Evolutionary conservation across 2,113 vertebrate genomes (phyloP).

Genomic region (Chitala chitala): DNA sequence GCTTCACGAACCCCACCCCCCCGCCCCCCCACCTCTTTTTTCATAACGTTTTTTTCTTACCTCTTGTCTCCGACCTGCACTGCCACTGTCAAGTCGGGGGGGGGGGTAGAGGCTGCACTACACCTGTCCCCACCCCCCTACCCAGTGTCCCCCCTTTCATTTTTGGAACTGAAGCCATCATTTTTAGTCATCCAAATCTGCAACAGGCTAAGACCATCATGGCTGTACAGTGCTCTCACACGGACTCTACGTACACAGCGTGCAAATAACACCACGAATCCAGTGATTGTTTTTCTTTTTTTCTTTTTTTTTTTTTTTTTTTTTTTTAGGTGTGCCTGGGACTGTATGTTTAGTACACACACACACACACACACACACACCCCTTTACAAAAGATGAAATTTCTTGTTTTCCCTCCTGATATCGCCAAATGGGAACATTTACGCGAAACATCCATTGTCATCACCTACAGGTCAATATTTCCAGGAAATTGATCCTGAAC

Average conservation of each 20-base stretch:
- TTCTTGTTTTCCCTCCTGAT: too few species aligned
- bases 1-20: too few species aligned
- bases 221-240: conserved; percentile 42
- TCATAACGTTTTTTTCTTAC: not conserved
- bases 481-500: not conserved
- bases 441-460: too few species aligned
- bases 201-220: conserved; percentile 49
- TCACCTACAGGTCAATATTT: not conserved
- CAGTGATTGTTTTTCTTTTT: too few species aligned
- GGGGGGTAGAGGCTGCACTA: conserved; percentile 23
- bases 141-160: conserved; percentile 34
- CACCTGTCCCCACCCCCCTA: not conserved
- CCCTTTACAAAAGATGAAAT: too few species aligned
- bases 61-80: conserved; percentile 54
- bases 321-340: not conserved
- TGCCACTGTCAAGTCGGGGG: conserved; percentile 57
- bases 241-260: conserved; percentile 40
- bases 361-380: too few species aligned
- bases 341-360: not conserved
- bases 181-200: conserved; percentile 54
- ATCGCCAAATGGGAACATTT: too few species aligned
- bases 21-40: conserved; percentile 54
- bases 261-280: conserved; percentile 20
- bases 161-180: conserved; percentile 64
- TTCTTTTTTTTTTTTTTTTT: not conserved